A percentile compares a stretch with the other conserved stretches of the same genome.
Conservation (phyloP, 2,888 invertebrate genomes). For the Pollenia labialis region DNA sequence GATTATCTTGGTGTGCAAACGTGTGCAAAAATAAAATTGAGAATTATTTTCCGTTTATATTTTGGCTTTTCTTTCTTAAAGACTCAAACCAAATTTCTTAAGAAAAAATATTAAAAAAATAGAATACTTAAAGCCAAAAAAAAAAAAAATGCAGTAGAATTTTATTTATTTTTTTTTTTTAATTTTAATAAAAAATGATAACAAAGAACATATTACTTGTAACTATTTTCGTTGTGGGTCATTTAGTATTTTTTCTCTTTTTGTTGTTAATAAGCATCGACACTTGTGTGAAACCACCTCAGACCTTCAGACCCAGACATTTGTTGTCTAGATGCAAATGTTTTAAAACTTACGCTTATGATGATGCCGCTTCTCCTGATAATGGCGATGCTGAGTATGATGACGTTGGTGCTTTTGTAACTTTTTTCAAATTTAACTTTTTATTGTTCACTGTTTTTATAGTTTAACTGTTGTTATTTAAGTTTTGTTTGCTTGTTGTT, state of each 20-base stretch:
- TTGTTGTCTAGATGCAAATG: slow-evolving; percentile 64
- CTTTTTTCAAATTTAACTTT: slow-evolving; percentile 29
- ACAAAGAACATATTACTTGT: slow-evolving; percentile 16
- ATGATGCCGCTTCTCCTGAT: slow-evolving; percentile 49
- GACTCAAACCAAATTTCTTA: not conserved
- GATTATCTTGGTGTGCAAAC: slow-evolving; percentile 70
- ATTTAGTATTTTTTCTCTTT: not conserved
- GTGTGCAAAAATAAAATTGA: slow-evolving; percentile 69
- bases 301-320: slow-evolving; percentile 32
- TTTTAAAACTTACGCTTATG: slow-evolving; percentile 71
- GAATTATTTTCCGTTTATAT: slow-evolving; percentile 17
- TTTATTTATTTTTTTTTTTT: not conserved
- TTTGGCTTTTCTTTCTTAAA: slow-evolving; percentile 1
- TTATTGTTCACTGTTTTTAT: slow-evolving; percentile 35
- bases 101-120: not conserved
- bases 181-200: not conserved
- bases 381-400: slow-evolving; percentile 61
- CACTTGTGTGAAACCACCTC: slow-evolving; percentile 9
- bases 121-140: not conserved
- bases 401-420: slow-evolving; percentile 26
- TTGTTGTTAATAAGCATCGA: slow-evolving; percentile 23
- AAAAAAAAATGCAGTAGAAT: not conserved
- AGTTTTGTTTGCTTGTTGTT: not conserved
- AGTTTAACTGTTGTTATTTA: not conserved
- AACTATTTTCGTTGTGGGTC: not conserved